These are phyloP conservation scores for Saccopteryx bilineata DNA, from an alignment of 2,113 vertebrate genomes.

Conservation along the genomic window DNA sequence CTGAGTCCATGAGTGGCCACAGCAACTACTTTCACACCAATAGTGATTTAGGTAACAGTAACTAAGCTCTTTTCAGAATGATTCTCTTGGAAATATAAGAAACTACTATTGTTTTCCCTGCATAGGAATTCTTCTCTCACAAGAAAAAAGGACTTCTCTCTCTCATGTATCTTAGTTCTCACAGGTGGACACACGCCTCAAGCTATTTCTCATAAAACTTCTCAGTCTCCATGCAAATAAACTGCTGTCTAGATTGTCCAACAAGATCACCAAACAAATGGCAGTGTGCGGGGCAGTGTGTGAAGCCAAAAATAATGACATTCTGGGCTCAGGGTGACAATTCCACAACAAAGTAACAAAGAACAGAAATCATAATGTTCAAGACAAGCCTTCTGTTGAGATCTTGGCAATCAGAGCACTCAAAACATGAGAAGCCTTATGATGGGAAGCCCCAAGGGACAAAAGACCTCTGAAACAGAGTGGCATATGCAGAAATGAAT, in stretches of 20 bases:
- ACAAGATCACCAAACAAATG: not conserved
- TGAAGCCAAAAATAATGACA: not conserved
- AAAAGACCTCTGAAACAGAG: not conserved
- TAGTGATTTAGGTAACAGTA: not conserved
- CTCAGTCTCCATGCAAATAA: not conserved
- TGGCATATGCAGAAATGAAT: not conserved
- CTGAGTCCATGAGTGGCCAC: not conserved
- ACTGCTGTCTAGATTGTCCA: not conserved
- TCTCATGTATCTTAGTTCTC: not conserved
- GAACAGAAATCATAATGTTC: not conserved
- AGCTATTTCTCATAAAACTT: not conserved
- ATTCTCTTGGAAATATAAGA: not conserved
- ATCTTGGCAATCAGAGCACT: not conserved
- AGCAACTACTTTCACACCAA: not conserved
- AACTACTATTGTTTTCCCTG: not conserved
- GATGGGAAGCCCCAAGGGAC: not conserved
- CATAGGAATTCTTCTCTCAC: not conserved
- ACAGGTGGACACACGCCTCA: not conserved
- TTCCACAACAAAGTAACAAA: not conserved
- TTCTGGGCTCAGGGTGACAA: not conserved
- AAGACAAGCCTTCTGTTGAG: not conserved
- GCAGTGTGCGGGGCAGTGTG: not conserved
- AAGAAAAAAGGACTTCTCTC: not conserved
- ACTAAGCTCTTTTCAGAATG: not conserved
- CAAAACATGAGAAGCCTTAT: not conserved